Conservation (phyloP, 2,888 invertebrate genomes). For the Drosophila koepferae region DNA sequence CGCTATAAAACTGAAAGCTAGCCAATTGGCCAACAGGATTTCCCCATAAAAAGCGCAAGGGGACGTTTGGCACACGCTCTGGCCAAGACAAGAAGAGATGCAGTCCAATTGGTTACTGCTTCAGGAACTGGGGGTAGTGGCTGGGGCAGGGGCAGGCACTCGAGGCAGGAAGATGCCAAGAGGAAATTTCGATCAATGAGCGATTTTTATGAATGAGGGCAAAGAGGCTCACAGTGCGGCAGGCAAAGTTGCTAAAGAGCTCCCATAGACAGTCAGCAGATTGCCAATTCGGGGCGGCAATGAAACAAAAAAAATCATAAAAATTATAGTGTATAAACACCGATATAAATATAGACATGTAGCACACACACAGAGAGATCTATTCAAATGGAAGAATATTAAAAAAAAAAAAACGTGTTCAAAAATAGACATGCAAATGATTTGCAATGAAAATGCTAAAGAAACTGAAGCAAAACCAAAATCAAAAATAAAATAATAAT, state of each 20-base stretch:
- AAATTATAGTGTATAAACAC: conserved; percentile 49
- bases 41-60: conserved; percentile 75
- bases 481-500: conserved; percentile 9
- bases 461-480: conserved; percentile 4
- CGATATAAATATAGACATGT: conserved; percentile 19
- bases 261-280: conserved; percentile 59
- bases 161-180: conserved; percentile 53
- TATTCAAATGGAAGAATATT: conserved; percentile 32
- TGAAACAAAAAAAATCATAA: conserved; percentile 72
- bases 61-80: conserved; percentile 58
- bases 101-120: conserved; percentile 15
- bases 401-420: conserved; percentile 77
- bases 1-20: conserved; percentile 69
- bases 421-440: conserved; percentile 81
- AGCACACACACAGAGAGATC: conserved; percentile 5
- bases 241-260: conserved; percentile 7
- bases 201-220: conserved; percentile 39
- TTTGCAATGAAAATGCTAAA: conserved; percentile 70
- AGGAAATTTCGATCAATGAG: conserved; percentile 75
- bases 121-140: not conserved
- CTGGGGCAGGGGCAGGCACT: not conserved
- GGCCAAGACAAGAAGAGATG: conserved; percentile 13
- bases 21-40: conserved; percentile 76
- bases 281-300: conserved; percentile 68
- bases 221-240: not conserved